Evolutionary conservation across 2,888 invertebrate genomes (phyloP).

Genomic region (Heliconius ismenius): DNA sequence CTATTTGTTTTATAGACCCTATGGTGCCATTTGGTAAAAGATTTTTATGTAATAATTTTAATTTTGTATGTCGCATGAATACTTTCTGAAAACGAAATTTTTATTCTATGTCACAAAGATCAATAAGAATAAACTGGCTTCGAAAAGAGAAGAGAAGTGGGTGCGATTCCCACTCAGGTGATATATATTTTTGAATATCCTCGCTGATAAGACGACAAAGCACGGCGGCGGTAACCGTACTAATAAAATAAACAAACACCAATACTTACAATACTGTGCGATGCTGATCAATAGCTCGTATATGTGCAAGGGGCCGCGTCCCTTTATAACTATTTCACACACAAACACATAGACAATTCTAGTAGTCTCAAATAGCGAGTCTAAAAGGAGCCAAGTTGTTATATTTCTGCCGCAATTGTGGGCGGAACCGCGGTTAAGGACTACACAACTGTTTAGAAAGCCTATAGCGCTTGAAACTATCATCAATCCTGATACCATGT

Average conservation of each 20-base stretch:
- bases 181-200: no score
- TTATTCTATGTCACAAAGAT: no score
- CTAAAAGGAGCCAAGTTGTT: constrained; percentile 70
- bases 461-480: constrained; percentile 65
- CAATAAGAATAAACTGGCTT: no score
- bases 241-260: neutral
- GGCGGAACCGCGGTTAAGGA: constrained; percentile 60
- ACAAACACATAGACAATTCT: constrained; percentile 72
- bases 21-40: no score
- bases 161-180: no score
- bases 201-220: no score
- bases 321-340: constrained; percentile 65
- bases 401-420: constrained; percentile 63
- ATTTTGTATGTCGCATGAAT: neutral
- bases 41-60: neutral
- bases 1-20: no score
- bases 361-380: constrained; percentile 73
- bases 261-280: constrained; percentile 64
- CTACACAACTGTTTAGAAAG: constrained; percentile 68
- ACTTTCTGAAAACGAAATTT: no score
- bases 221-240: no score
- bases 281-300: constrained; percentile 70
- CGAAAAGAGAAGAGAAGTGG: no score
- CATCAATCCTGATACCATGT: constrained; percentile 68
- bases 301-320: constrained; percentile 62